Evolutionary conservation across 2,113 vertebrate species (phyloP).

Genomic region (Otolemur garnettii): DNA sequence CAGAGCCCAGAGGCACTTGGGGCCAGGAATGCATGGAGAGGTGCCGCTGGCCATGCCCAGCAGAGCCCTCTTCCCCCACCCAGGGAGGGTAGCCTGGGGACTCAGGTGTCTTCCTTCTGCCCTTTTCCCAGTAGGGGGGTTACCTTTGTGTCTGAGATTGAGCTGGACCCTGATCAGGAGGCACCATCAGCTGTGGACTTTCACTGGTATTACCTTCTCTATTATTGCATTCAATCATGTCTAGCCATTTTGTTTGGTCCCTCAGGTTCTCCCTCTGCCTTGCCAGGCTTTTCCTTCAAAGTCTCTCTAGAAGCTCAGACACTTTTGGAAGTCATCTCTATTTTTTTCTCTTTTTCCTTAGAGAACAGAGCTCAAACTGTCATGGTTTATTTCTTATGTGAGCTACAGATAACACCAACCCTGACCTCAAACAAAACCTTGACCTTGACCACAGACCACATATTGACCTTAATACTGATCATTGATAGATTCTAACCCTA

Average conservation of each 20-base stretch:
- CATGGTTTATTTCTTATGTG: not conserved
- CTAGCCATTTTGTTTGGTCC: not conserved
- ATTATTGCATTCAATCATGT: not conserved
- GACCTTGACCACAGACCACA: not conserved
- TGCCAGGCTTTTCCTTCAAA: constrained; percentile 1
- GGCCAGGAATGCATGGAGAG: constrained; percentile 48
- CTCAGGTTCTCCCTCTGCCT: not conserved
- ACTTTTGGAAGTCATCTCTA: not conserved
- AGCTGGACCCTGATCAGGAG: not conserved
- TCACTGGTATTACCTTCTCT: not conserved
- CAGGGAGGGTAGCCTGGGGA: not conserved
- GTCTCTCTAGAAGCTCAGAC: not conserved
- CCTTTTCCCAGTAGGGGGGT: not conserved
- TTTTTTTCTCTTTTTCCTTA: not conserved
- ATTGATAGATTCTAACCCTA: not conserved
- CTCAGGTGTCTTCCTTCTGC: not conserved
- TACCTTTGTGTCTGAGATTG: not conserved
- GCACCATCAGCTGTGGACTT: not conserved
- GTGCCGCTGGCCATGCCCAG: not conserved
- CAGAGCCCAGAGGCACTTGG: not conserved
- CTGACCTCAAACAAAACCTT: constrained; percentile 14
- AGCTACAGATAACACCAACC: not conserved
- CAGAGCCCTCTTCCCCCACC: not conserved
- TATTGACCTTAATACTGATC: not conserved
- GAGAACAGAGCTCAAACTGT: not conserved